Base-by-base conservation (phyloP, 1,140 invertebrate genomes). In the Drosophila ercepeae region DNA sequence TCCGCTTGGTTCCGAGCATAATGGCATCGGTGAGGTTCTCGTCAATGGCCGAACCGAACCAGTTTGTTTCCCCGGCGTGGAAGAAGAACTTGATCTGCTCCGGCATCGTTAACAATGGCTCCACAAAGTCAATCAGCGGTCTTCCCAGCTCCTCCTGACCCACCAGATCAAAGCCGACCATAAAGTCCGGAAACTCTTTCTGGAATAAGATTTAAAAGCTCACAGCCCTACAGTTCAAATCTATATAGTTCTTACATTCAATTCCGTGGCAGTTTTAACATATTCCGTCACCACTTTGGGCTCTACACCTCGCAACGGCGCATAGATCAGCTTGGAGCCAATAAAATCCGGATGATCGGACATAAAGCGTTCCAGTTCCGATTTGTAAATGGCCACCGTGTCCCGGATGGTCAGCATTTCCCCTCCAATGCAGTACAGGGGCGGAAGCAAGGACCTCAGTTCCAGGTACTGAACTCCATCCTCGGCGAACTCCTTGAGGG, bases 391-490 rank as follows among this genome's bases (percentile, higher is more conserved):
- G 36, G 90, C 75, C 1, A 94, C 92, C 0, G 93, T 92, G 36
- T 95, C 92, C 0, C 93, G 32, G 0, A 91, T 72, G 1, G 84
- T 90, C 27, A 94, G 93, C 0, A 69, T 52, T 0, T 92, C 93
- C 0, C 95, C 95, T 71, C 95, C 92, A 4, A 95, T 78, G 63
- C 94, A 93, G 44, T 95, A 95, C 0, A 95, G 81, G 25, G 89
- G 44, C 0, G 92, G 92, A 29, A 93, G 63, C 89, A 93, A 19
- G 93, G 92, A 65, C 92, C 93, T 57, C 91, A 97, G 86, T 92
- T 98, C 96, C 0, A 97, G 71, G 68, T 97, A 97, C 86, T 95
- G 93, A 0, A 97, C 93, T 68, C 96, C 96, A 79, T 97, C 97
- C 0, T 94, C 92, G 69, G 94, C 93, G 14, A 96, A 92, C 72